Evolutionary conservation across 2,797 vertebrate species (phyloP), one percentile per base, ranked within the genome.

Genomic region (Sebastes iracundus): DNA sequence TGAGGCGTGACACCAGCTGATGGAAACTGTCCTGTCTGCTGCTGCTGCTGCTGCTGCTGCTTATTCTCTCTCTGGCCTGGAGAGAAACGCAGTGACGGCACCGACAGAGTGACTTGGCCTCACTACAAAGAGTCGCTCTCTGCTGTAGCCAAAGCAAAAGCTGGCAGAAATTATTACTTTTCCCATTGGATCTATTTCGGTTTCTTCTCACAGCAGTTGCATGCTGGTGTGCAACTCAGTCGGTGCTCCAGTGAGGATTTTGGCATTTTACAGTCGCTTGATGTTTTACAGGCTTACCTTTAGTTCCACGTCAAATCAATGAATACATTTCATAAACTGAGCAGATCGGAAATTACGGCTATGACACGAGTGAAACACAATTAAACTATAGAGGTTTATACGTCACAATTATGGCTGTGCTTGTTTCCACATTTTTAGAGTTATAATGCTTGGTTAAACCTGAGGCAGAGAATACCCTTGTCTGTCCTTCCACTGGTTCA

Each of bases 401-500:
- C 4, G 22, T 59, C 20, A 7, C 11, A 42, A 1, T 2, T 53
- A 0, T 22, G 32, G 42, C 25, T 12, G 7, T 27, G 27, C 38
- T 74, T 67, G 59, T 64, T 69, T 63, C 23, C 35, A 3, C 0
- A 10, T 7, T 22, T 66, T 75, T 2, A 20, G 7, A 38, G 22
- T 35, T 0, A 46, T 46, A 9, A n/a, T 67, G 74, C 58, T 66
- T 49, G 7, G 25, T 52, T 38, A 59, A 46, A 27, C 27, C 22
- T 25, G 2, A 83, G 35, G n/a, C 32, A 55, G 32, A 63, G 62
- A 55, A 85, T 96, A 96, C 95, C 96, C 96, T 97, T 97, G 95
- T 92, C 94, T 95, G 97, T 89, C 97, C 97, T 98, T 97, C 97
- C 93, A 90, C 94, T 93, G 94, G 92, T 95, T 96, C 86, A 89